These are phyloP conservation scores for Cephus spinipes DNA, from an alignment of 2,888 invertebrate genomes.

Conservation along the genomic window DNA sequence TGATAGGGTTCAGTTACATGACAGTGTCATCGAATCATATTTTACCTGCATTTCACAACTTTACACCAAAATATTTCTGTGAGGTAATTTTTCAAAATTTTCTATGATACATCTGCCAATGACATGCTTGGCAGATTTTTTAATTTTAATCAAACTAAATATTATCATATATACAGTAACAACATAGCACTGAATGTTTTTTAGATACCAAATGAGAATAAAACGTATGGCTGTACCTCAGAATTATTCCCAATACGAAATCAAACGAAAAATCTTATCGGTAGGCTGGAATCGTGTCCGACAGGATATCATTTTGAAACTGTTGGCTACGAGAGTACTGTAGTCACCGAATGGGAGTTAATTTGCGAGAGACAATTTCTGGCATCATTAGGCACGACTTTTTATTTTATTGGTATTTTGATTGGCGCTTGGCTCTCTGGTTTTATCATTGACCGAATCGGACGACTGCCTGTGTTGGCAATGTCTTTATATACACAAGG, in stretches of 20 bases:
- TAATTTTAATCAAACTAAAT: background rate
- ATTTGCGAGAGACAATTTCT: constrained; percentile 63
- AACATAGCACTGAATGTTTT: background rate
- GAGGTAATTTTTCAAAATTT: constrained; percentile 48
- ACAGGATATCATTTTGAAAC: constrained; percentile 47
- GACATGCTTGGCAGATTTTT: background rate
- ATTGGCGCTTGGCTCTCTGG: constrained; percentile 66
- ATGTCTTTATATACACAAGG: constrained; percentile 65
- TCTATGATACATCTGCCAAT: background rate
- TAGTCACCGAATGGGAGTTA: constrained; percentile 63
- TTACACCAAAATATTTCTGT: constrained; percentile 62
- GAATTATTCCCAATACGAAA: background rate
- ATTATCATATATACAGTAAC: background rate
- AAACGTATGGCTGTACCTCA: constrained; percentile 40
- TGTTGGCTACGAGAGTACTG: constrained; percentile 46
- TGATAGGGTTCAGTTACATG: constrained; percentile 61
- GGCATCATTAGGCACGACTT: constrained; percentile 53
- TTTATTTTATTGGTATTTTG: constrained; percentile 64
- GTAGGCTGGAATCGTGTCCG: constrained; percentile 6
- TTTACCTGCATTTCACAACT: constrained; percentile 61
- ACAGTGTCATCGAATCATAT: constrained; percentile 65
- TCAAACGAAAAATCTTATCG: constrained; percentile 16
- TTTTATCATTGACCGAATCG: constrained; percentile 63
- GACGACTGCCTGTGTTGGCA: constrained; percentile 64
- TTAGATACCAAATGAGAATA: constrained; percentile 21